A percentile compares a stretch with the other conserved stretches of the same genome.
These are phyloP conservation scores for Corythaixoides concolor DNA, from an alignment of 2,113 vertebrate species.

Conservation along the genomic window DNA sequence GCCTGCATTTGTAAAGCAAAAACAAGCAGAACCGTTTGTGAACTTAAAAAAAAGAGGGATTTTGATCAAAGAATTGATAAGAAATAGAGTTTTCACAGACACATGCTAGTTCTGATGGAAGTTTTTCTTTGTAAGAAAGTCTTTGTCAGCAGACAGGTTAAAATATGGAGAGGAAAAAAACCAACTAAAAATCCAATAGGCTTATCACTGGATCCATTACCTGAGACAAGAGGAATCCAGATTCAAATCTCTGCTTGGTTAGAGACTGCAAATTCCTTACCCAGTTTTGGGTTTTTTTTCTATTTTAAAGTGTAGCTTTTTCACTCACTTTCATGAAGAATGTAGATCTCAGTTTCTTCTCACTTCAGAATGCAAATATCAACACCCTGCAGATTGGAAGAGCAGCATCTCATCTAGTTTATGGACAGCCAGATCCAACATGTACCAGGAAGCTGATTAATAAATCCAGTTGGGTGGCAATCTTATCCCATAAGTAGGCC, in stretches of 20 bases:
- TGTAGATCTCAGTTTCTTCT: not conserved
- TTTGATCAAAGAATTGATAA: not conserved
- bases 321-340: not conserved
- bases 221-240: not conserved
- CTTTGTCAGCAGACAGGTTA: not conserved
- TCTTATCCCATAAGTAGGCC: not conserved
- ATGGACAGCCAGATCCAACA: not conserved
- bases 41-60: not conserved
- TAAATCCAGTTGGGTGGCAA: not conserved
- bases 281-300: not conserved
- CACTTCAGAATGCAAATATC: not conserved
- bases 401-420: not conserved
- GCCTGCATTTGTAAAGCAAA: not conserved
- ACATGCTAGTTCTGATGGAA: not conserved
- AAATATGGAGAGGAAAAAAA: not conserved
- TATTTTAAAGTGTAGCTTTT: not conserved
- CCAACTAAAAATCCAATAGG: not conserved
- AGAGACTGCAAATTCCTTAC: not conserved
- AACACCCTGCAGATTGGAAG: not conserved
- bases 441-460: not conserved
- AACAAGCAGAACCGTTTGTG: not conserved
- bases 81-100: not conserved
- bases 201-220: not conserved
- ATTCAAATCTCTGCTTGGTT: not conserved
- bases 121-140: not conserved